Conservation (phyloP, 1,140 invertebrate genomes). For the Lucilia sericata region DNA sequence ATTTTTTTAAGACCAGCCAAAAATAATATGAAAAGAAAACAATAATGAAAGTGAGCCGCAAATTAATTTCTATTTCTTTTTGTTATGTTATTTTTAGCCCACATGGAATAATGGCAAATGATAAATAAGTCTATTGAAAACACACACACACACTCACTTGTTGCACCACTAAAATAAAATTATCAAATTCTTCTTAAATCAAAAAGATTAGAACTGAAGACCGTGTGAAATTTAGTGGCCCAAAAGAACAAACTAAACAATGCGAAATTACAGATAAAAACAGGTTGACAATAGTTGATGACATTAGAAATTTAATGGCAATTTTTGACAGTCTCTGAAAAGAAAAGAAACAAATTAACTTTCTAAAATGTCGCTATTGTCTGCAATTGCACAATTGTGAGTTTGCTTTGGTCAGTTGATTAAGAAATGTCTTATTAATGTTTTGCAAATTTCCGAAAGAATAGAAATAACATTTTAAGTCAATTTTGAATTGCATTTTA, state of each 20-base stretch:
- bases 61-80: not conserved
- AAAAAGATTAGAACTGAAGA: not conserved
- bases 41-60: slow-evolving; percentile 6
- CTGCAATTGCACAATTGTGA: no score
- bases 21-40: slow-evolving; percentile 23
- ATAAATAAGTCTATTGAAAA: not conserved
- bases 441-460: no score
- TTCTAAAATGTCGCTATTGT: no score
- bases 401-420: no score
- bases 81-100: not conserved
- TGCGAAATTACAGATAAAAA: not conserved
- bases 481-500: no score
- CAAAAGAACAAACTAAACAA: not conserved
- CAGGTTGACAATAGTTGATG: not conserved
- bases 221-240: not conserved
- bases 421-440: no score
- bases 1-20: slow-evolving; percentile 35
- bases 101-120: not conserved
- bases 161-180: not conserved
- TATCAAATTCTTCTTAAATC: slow-evolving; percentile 1
- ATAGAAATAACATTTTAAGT: no score
- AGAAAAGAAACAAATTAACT: no score
- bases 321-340: not conserved
- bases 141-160: not conserved
- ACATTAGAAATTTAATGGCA: not conserved